Evolutionary conservation across 2,797 vertebrate species (phyloP), one percentile per base, ranked within the genome.

Genomic region (Ambastaia sidthimunki): DNA sequence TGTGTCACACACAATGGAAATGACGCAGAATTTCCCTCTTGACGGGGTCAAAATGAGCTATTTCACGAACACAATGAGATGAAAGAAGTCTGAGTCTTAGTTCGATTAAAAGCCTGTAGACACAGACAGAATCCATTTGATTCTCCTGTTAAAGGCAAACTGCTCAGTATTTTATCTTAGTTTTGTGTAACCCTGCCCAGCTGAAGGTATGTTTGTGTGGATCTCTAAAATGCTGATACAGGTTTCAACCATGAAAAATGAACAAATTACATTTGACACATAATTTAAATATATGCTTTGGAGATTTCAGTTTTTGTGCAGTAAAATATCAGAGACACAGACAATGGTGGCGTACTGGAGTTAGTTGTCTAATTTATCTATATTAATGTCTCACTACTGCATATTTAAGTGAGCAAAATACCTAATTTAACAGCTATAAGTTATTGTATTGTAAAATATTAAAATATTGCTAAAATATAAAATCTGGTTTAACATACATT

Each of bases 21-120:
- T 66, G 48, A 72, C 72, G 57, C 77, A 79, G 69, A 79, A 72
- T 79, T 79, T 79, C 65, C 69, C 60, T 28, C 34, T 34, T 72
- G 77, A 79, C 59, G 34, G 69, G 69, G 69, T 72, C 60, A 79
- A 72, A 79, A 60, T 72, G 60, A 79, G 48, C 48, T 34, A 65
- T 79, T 79, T 79, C 60, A 66, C 2, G 50, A 71, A 47, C 60
- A 79, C 69, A 72, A 79, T 72, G 70, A 71, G 69, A 66, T 55
- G 69, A 79, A 79, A 79, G 69, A 63, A 72, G 71, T 15, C 31
- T 44, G 16, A 65, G 77, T 66, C 76, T 59, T 34, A 65, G 57
- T 71, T 48, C 21, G 57, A 71, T 71, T 59, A 59, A 78, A 62
- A 62, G 25, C 59, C 76, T 54, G 69, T 71, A 71, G 77, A 63